phyloP scores from a whole-genome alignment of 1,140 invertebrate species.

The Drosophila obscura region DNA sequence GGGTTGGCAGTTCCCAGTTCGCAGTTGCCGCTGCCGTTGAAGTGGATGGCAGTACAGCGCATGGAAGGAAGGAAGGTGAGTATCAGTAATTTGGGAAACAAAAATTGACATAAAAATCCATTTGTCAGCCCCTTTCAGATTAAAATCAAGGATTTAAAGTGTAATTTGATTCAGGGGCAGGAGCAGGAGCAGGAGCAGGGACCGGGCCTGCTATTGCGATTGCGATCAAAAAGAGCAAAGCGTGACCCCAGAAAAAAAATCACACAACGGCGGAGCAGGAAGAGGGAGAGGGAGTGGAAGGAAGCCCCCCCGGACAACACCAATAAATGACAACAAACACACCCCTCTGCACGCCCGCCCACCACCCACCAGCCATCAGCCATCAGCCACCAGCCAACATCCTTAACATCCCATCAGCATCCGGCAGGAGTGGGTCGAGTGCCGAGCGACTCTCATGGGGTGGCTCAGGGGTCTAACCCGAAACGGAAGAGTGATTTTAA shows the following conservation, averaged over 20 bases:
- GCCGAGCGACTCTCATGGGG: conserved; percentile 17
- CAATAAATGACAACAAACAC: conserved; percentile 82
- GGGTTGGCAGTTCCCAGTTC: conserved; percentile 9
- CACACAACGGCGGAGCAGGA: conserved; percentile 48
- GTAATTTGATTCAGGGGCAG: conserved; percentile 80
- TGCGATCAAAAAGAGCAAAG: conserved; percentile 74
- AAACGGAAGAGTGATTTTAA: conserved; percentile 78
- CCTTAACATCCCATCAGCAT: no score
- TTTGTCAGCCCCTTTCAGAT: conserved; percentile 83
- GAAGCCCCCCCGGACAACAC: conserved; percentile 59
- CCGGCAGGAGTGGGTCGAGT: neutral
- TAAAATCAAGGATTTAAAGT: conserved; percentile 83
- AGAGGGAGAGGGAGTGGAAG: conserved; percentile 4
- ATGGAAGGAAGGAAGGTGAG: neutral
- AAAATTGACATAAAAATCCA: conserved; percentile 82
- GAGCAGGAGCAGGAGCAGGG: neutral
- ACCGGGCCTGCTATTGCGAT: conserved; percentile 4
- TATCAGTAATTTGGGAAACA: conserved; percentile 54
- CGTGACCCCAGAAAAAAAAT: conserved; percentile 80
- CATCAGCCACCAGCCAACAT: no score
- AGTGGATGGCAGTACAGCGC: no score
- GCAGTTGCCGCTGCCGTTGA: no score
- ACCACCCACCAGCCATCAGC: neutral
- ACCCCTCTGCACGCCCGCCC: conserved; percentile 49
- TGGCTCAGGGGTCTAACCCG: conserved; percentile 32